Percentiles rank a stretch among this genome's conserved stretches.
These are phyloP conservation scores for Nerophis ophidion DNA, from an alignment of 2,113 vertebrate species.

Conservation along the genomic window DNA sequence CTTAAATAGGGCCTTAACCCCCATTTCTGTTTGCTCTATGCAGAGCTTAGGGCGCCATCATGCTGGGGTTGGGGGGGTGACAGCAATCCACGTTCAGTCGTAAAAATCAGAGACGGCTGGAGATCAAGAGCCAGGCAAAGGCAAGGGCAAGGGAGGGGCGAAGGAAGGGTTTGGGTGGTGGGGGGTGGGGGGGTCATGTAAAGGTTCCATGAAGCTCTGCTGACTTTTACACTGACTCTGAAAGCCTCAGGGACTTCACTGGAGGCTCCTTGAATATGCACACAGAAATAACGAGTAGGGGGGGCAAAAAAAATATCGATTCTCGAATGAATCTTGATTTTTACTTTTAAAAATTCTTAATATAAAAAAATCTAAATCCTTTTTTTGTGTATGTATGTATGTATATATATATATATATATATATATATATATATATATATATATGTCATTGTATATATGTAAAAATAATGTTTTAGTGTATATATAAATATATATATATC, in stretches of 20 bases:
- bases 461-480: no score
- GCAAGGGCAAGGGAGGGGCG: not conserved
- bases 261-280: slow-evolving; percentile 1
- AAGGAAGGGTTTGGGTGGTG: no score
- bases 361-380: no score
- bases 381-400: no score
- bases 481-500: not conserved
- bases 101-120: slow-evolving; percentile 15
- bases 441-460: no score
- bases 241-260: slow-evolving; percentile 26
- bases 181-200: slow-evolving; percentile 13
- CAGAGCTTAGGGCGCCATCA: slow-evolving; percentile 22
- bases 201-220: slow-evolving; percentile 17
- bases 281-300: slow-evolving; percentile 8
- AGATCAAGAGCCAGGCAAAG: slow-evolving; percentile 24
- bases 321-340: no score
- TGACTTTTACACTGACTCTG: slow-evolving; percentile 27
- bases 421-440: no score
- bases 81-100: slow-evolving; percentile 17
- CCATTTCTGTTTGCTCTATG: slow-evolving; percentile 26
- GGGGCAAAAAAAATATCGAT: no score
- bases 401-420: no score
- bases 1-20: slow-evolving; percentile 38
- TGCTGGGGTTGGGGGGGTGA: slow-evolving; percentile 2
- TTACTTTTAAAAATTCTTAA: no score